Percentiles rank a stretch among this genome's conserved stretches.
phyloP scores from a whole-genome alignment of 2,113 vertebrate species.

The Otolemur garnettii region DNA sequence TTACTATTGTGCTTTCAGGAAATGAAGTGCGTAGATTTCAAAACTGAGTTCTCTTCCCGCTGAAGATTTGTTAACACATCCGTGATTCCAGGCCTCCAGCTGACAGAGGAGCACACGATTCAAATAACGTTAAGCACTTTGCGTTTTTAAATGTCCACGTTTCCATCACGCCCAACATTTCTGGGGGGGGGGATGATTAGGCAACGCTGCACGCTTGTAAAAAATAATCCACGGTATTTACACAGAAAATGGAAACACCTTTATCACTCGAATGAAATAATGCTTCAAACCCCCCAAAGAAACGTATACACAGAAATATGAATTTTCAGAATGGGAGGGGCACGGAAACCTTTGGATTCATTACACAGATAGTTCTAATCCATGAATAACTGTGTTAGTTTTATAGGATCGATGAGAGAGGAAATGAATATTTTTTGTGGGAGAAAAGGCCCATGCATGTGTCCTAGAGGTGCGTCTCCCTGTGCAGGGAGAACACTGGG shows the following conservation, averaged over 20 bases:
- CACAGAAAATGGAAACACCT: not conserved
- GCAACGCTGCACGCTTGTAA: not conserved
- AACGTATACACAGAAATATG: not conserved
- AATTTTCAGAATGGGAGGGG: not conserved
- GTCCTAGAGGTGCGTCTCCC: not conserved
- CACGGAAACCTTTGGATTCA: not conserved
- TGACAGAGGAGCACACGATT: not conserved
- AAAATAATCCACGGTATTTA: not conserved
- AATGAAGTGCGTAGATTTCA: slow-evolving; percentile 50
- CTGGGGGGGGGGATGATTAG: not conserved
- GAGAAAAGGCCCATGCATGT: not conserved
- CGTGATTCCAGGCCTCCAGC: slow-evolving; percentile 31
- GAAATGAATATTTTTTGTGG: not conserved
- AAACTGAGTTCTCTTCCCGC: slow-evolving; percentile 59
- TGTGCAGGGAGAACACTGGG: not conserved
- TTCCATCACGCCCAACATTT: slow-evolving; percentile 36
- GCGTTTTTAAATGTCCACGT: slow-evolving; percentile 51
- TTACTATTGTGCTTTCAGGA: slow-evolving; percentile 52
- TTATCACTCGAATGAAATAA: not conserved
- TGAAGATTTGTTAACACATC: slow-evolving; percentile 55
- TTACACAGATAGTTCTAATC: not conserved
- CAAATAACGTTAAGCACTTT: slow-evolving; percentile 54
- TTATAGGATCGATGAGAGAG: not conserved
- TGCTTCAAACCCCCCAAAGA: not conserved
- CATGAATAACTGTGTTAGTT: not conserved